Conservation (phyloP, 2,888 invertebrate genomes). For the Anagyrus pseudococci region DNA sequence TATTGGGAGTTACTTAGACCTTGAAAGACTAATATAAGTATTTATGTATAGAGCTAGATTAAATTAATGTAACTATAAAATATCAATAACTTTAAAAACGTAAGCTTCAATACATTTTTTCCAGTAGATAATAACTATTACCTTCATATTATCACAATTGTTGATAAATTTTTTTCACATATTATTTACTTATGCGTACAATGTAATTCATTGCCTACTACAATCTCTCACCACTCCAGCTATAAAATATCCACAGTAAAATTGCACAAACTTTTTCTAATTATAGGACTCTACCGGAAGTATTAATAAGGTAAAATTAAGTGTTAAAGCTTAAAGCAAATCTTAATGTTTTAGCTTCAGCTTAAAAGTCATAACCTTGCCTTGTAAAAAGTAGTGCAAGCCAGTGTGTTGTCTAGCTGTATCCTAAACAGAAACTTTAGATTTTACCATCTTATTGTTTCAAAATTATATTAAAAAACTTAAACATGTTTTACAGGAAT, state of each 20-base stretch:
- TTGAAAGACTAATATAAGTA: no score
- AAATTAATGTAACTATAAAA: no score
- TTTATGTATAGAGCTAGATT: no score
- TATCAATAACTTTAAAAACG: no score
- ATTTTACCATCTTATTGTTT: background rate
- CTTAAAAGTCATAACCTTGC: conserved; percentile 27
- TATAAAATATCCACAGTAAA: conserved; percentile 27
- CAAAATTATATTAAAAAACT: background rate
- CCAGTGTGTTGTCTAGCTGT: conserved; percentile 11
- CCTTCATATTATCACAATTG: no score
- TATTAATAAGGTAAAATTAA: conserved; percentile 37
- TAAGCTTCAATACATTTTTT: no score
- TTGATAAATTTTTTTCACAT: no score
- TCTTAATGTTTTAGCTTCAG: conserved; percentile 31
- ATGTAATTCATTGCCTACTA: no score
- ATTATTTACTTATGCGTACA: no score
- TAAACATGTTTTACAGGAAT: conserved; percentile 49
- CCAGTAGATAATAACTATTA: no score
- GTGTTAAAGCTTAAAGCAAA: conserved; percentile 33
- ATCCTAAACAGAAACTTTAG: background rate
- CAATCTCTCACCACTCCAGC: background rate
- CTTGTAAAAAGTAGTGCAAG: conserved; percentile 33
- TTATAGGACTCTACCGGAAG: conserved; percentile 38
- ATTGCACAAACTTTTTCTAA: conserved; percentile 34
- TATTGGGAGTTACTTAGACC: no score